Base-by-base conservation (phyloP, 2,888 invertebrate species). In the Morpho helenor region DNA sequence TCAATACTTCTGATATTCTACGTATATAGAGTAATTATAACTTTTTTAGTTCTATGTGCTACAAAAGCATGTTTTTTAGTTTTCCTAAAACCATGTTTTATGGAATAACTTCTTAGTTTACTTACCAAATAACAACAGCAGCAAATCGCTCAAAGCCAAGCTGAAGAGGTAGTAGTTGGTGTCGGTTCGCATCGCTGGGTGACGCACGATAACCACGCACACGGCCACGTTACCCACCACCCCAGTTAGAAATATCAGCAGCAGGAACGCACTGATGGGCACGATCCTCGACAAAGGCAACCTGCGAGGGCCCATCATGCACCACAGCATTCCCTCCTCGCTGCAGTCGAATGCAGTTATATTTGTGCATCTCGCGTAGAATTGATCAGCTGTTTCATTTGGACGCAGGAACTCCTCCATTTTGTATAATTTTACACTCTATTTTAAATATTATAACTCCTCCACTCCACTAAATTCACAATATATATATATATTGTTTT, bases 121-220 rank as follows among this genome's bases (percentile, higher is more conserved):
- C 7, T 94, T 81, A 95, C 97, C 98, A 70, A 97, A 93, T 5
- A 96, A 76, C 9, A 98, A 88, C 64, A 97, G 92, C 53, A 95
- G 92, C 16, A 98, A 87, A 80, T 98, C 98, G 22, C 97, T 97
- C 10, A 97, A 87, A 16, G 98, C 96, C 82, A 97, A 86, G 76
- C 96, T 97, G 88, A 97, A 96, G 51, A 98, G 91, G 77, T 98
- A 98, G 77, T 96, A 98, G 77, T 98, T 98, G 0, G 98, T 98
- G 0, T 97, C 95, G 0, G 97, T 96, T 72, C 96, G 97, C 94
- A 98, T 95, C 7, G 94, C 93, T 0, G 94, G 92, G 74, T 97
- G 96, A 42, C 93, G 92, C 7, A 95, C 92, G 55, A 98, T 97
- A 9, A 98, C 97, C 47, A 95, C 92, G 75, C 97, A 97, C 7